Conservation (phyloP, 2,113 vertebrate species). For the Notothenia rossii region DNA sequence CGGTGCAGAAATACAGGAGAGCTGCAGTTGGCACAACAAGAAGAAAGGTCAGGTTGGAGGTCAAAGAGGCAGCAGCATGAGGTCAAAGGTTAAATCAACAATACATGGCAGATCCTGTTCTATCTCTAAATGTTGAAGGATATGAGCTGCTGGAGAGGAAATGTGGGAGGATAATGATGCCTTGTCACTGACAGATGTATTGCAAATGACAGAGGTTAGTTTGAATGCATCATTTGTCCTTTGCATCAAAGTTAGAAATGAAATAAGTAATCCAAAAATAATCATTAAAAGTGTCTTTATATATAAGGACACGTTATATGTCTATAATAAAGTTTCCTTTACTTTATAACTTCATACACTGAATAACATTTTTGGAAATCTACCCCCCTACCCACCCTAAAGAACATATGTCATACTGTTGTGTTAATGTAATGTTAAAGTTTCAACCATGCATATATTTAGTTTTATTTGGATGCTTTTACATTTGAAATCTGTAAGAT, state of each 20-base stretch:
- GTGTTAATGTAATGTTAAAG: neutral
- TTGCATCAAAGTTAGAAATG: constrained; percentile 40
- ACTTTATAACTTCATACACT: neutral
- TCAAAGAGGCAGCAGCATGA: constrained; percentile 36
- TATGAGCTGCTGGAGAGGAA: constrained; percentile 47
- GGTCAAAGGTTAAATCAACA: constrained; percentile 78
- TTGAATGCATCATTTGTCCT: constrained; percentile 19
- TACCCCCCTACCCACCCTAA: neutral
- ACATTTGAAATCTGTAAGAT: neutral
- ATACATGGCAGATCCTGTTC: constrained; percentile 64
- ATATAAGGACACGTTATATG: neutral
- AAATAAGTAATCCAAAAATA: constrained; percentile 3
- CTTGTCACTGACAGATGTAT: constrained; percentile 53
- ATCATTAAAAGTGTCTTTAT: neutral
- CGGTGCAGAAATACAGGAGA: constrained; percentile 68
- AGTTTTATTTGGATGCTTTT: neutral
- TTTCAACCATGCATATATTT: neutral
- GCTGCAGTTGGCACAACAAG: constrained; percentile 71
- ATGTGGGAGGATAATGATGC: constrained; percentile 46
- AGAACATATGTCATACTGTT: neutral
- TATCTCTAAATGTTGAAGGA: constrained; percentile 68
- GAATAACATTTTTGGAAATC: too few relatives aligned
- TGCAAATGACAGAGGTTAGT: constrained; percentile 40
- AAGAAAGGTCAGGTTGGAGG: constrained; percentile 48
- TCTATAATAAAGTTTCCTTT: neutral